Evolutionary conservation across 1,140 invertebrate species (phyloP), one percentile per base, ranked within the genome.

Genomic region (Trachymyrmex cornetzi): DNA sequence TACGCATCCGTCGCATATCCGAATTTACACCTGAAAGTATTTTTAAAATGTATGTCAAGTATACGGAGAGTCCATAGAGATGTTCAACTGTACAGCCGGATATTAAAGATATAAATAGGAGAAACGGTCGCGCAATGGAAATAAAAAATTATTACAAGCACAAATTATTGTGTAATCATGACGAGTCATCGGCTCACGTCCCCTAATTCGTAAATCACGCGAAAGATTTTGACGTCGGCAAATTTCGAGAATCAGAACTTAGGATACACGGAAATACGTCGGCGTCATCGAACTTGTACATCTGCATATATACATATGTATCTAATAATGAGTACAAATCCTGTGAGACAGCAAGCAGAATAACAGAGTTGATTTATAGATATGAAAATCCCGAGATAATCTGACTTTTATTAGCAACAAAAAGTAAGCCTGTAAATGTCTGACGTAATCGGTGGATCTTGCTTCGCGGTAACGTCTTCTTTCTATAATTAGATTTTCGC

Each of bases 1-100:
- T 87, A 87, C 81, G 81, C 59, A 34, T 77, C 61, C 57, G 75
- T 81, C 72, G 34, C 44, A 79, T 75, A 87, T 69, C 88, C 86
- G 38, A 84, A 86, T 90, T 90, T 88, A 81, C 80, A 90, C 84
- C 90, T 80, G 87, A 69, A 88, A 75, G 89, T 91, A 91, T 91
- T 91, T 91, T 90, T 91, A 91, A 91, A 88, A 91, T 90, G 77
- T 90, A 67, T 91, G 89, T 91, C 89, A 90, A 91, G 89, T 91
- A 90, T 90, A 91, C 89, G n/a, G 69, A 77, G 87, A 77, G 87
- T 80, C 72, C 89, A 91, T 90, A 90, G 89, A 84, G 89, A 84
- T 88, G 77, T 85, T 84, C 50, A 77, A 59, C 79, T 64, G 69
- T 69, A 86, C 66, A 80, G 38, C 67, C 80, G 80, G 30, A 86